phyloP scores from a whole-genome alignment of 2,797 vertebrate genomes.

The Hapalemur alaotrensis region DNA sequence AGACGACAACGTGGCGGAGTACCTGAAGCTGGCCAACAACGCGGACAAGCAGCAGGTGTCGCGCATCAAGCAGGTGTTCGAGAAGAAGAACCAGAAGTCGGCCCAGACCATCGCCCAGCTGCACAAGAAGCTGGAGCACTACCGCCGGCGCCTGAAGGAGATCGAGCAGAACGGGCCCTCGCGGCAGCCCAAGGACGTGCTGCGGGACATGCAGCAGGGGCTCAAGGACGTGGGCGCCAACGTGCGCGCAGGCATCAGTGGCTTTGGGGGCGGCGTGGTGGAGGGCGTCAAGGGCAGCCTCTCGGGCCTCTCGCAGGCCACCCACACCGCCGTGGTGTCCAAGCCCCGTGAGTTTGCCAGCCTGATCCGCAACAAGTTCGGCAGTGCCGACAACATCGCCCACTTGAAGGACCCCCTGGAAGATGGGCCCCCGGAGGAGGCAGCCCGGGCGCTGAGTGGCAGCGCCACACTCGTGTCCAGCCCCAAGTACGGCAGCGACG shows the following conservation, averaged over 20 bases:
- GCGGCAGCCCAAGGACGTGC: constrained; percentile 96
- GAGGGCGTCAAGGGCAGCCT: constrained; percentile 97
- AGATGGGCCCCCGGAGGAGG: constrained; percentile 90
- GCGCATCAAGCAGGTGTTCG: constrained; percentile 98
- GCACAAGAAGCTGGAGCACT: constrained; percentile 98
- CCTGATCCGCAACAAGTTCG: constrained; percentile 98
- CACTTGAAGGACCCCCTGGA: constrained; percentile 96
- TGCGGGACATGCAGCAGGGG: constrained; percentile 99
- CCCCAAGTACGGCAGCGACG: constrained; percentile 96
- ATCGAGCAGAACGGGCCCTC: constrained; percentile 97
- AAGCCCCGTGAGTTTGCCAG: constrained; percentile 97
- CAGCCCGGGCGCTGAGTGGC: constrained; percentile 92
- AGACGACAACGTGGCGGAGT: constrained; percentile 97
- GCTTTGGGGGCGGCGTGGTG: constrained; percentile 96
- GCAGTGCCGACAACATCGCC: constrained; percentile 97
- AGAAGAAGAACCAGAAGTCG: constrained; percentile 99
- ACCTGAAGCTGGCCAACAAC: constrained; percentile 97
- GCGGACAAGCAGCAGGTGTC: constrained; percentile 97
- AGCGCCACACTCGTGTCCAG: constrained; percentile 97
- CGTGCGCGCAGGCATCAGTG: constrained; percentile 96
- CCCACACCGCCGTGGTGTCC: constrained; percentile 95
- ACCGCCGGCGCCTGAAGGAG: constrained; percentile 96
- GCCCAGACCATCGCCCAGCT: constrained; percentile 97
- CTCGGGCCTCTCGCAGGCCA: constrained; percentile 92
- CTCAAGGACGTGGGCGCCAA: constrained; percentile 97